Base-by-base conservation (phyloP, 2,113 vertebrate genomes). In the Tringa solitaria region DNA sequence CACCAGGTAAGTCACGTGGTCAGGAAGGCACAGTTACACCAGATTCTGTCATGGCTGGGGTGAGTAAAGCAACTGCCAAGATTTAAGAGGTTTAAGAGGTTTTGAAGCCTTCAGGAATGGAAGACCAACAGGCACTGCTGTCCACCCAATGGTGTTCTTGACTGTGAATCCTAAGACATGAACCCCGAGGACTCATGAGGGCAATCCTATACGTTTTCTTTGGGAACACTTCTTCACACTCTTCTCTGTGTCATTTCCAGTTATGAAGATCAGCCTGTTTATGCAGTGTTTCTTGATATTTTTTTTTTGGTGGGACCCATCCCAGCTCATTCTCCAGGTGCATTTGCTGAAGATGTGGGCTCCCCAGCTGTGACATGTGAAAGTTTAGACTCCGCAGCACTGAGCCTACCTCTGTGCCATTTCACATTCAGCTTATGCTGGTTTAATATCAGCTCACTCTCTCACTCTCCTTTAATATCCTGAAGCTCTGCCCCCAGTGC, bases 341-440 rank as follows among this genome's bases (percentile, higher is more conserved):
- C 14, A 22, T 73, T 82, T 87, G 61, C 53, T 79, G 75, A 88
- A 63, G 48, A 43, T 10, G 33, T 32, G 74, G 54, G 18, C 69
- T 87, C 26, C 61, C 27, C 1, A 0, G 5, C 61, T 76, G 26
- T 1, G 0, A 16, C 6, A 14, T 21, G 6, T 60, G 63, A 26
- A 90, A 76, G 45, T 37, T 79, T 28, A 61, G 28, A 41, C 0
- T 2, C n/a, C 1, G 2, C 61, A 76, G 30, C 26, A 32, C 59
- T 19, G 37, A 79, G 27, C 22, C 60, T 56, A 94, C 41, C 45
- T 64, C 59, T 0, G 0, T 80, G 59, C 15, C 45, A 73, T 61
- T 90, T 70, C 56, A 70, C 3, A 0, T 69, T 51, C 53, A 33
- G n/a, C 59, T 85, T 81, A 77, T 45, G 22, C 27, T 92, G 61